phyloP scores from a whole-genome alignment of 1,140 invertebrate species.

The Cherax quadricarinatus region DNA sequence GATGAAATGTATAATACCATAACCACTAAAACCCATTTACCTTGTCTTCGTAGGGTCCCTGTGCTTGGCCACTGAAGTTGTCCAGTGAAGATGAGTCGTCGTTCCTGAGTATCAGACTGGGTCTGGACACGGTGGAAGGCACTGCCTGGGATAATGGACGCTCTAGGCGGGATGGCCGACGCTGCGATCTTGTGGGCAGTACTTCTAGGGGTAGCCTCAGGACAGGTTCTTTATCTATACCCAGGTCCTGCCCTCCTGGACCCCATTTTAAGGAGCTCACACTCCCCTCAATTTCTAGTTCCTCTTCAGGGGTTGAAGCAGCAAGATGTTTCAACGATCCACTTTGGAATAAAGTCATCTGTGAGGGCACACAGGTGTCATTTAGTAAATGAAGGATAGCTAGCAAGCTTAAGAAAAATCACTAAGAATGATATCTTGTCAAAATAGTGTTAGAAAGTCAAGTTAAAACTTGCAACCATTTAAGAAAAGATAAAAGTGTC shows the following conservation, averaged over 20 bases:
- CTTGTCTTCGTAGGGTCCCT: slow-evolving; percentile 31
- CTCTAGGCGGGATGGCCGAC: slow-evolving; percentile 27
- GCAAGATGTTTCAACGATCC: no score
- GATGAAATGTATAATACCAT: no score
- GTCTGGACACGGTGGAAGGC: neutral
- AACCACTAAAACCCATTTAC: neutral
- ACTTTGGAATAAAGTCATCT: no score
- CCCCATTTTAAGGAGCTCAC: slow-evolving; percentile 46
- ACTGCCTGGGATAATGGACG: slow-evolving; percentile 3
- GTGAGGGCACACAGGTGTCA: no score
- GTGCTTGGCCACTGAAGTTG: neutral
- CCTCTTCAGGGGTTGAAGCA: no score
- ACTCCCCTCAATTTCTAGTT: neutral
- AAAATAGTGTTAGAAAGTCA: no score
- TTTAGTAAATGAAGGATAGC: no score
- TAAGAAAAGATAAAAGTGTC: no score
- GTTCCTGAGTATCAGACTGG: neutral
- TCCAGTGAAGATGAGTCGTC: neutral
- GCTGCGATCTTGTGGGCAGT: slow-evolving; percentile 41
- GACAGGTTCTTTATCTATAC: neutral
- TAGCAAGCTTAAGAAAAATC: no score
- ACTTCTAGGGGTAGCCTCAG: slow-evolving; percentile 31
- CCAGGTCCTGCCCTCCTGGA: slow-evolving; percentile 23
- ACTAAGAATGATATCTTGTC: no score
- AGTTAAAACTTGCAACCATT: no score